Conservation (phyloP, 2,113 vertebrate genomes). For the Eulemur rufifrons region DNA sequence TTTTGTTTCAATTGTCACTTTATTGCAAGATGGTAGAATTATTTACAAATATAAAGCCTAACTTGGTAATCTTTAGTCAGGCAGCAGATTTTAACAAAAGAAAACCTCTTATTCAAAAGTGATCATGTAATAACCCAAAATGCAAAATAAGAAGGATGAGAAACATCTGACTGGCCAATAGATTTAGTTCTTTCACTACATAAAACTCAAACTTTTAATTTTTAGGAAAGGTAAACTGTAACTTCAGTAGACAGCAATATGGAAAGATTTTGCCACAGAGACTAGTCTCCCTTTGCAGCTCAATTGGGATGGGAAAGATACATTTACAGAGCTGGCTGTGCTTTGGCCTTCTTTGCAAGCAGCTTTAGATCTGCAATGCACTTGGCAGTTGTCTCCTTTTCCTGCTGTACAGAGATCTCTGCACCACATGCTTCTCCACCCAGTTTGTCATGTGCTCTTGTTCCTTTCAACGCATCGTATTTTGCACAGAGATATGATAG, state of each 20-base stretch:
- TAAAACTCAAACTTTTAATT: constrained; percentile 2
- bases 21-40: constrained; percentile 33
- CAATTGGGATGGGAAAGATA: neutral
- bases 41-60: constrained; percentile 45
- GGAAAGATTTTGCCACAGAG: constrained; percentile 53
- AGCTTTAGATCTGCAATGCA: constrained; percentile 94
- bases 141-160: constrained; percentile 31
- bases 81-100: constrained; percentile 32
- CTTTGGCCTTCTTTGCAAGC: constrained; percentile 87
- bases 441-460: constrained; percentile 96
- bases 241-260: constrained; percentile 16
- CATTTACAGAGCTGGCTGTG: constrained; percentile 69
- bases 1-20: constrained; percentile 20
- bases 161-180: constrained; percentile 2
- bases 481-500: constrained; percentile 93
- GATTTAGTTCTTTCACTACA: neutral
- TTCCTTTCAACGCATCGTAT: constrained; percentile 89
- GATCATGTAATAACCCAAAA: constrained; percentile 24
- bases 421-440: constrained; percentile 92
- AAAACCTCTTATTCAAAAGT: constrained; percentile 50
- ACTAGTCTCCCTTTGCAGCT: neutral
- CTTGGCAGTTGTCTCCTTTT: constrained; percentile 95
- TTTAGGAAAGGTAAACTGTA: neutral
- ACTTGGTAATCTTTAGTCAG: neutral
- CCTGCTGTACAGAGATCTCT: constrained; percentile 97